Evolutionary conservation across 2,888 invertebrate genomes (phyloP).

Genomic region (Zhuqinia jingwanae): DNA sequence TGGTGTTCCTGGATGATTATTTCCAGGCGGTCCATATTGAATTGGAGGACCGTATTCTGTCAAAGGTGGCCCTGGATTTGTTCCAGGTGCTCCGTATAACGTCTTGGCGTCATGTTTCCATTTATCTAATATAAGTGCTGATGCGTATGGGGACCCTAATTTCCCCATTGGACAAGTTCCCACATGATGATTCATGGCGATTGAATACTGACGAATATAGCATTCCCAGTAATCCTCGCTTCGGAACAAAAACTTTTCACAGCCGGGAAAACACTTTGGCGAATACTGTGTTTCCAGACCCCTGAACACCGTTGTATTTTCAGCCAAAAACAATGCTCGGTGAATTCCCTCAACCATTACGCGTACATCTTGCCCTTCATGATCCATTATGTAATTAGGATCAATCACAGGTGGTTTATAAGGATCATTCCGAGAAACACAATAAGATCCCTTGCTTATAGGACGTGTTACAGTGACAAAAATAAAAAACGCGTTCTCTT

Average conservation of each 20-base stretch:
- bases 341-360: slow-evolving; percentile 71
- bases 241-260: slow-evolving; percentile 78
- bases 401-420: slow-evolving; percentile 58
- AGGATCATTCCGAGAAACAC: slow-evolving; percentile 45
- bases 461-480: slow-evolving; percentile 67
- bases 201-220: slow-evolving; percentile 79
- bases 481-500: slow-evolving; percentile 69
- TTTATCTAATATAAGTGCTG: slow-evolving; percentile 45
- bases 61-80: slow-evolving; percentile 20
- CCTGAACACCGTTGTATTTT: slow-evolving; percentile 69
- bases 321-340: slow-evolving; percentile 57
- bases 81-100: slow-evolving; percentile 29
- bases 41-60: slow-evolving; percentile 23
- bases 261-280: slow-evolving; percentile 77
- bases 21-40: slow-evolving; percentile 49
- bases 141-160: slow-evolving; percentile 68
- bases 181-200: slow-evolving; percentile 79
- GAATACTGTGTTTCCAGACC: slow-evolving; percentile 46
- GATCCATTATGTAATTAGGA: slow-evolving; percentile 64
- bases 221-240: slow-evolving; percentile 80
- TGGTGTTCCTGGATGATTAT: not conserved
- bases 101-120: slow-evolving; percentile 40
- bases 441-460: slow-evolving; percentile 63
- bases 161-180: slow-evolving; percentile 76
- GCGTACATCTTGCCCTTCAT: slow-evolving; percentile 52